Evolutionary conservation across 2,797 vertebrate species (phyloP), one percentile per base, ranked within the genome.

Genomic region (Sebastes kiyomatsui): DNA sequence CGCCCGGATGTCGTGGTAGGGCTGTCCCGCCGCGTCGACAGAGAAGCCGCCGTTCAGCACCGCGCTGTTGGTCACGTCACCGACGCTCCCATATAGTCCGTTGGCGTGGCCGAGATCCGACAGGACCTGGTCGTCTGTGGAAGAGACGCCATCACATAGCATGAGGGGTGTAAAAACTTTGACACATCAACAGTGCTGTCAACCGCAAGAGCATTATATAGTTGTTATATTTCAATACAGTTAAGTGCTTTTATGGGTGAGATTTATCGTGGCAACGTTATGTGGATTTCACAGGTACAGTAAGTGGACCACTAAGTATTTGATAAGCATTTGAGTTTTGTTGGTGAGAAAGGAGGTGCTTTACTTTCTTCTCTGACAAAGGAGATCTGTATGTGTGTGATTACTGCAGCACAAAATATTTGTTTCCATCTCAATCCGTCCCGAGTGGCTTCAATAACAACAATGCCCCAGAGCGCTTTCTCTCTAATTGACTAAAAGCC

Each of bases 101-200:
- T 97, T 98, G 89, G 95, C 90, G 87, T 98, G 98, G 91, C 98
- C 94, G 8, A 99, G 96, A 86, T 99, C 98, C 12, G 98, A 98
- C 90, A 99, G 96, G 90, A 99, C 98, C 92, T 99, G 98, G 69
- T 99, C 98, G 46, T 99, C 98, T 99, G 96, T 81, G 33, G 59
- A 71, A 30, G 73, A 89, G 72, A 89, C 16, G 77, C 8, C 54
- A 46, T 67, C 77, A 82, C 76, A 88, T 72, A 90, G 80, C 65
- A 71, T 23, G 42, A 84, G 61, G 33, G n/a, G 38, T 38, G 76
- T 80, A 67, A 88, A 84, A 68, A 83, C 56, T 79, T 30, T 62
- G 72, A 84, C 80, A 80, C 82, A 67, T 73, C 76, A 72, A 67
- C 77, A 56, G 64, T 33, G 22, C 68, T 58, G 67, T 83, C 81